Evolutionary conservation across 2,888 invertebrate genomes (phyloP), one percentile per base, ranked within the genome.

Genomic region (Cacoxenus indagator): DNA sequence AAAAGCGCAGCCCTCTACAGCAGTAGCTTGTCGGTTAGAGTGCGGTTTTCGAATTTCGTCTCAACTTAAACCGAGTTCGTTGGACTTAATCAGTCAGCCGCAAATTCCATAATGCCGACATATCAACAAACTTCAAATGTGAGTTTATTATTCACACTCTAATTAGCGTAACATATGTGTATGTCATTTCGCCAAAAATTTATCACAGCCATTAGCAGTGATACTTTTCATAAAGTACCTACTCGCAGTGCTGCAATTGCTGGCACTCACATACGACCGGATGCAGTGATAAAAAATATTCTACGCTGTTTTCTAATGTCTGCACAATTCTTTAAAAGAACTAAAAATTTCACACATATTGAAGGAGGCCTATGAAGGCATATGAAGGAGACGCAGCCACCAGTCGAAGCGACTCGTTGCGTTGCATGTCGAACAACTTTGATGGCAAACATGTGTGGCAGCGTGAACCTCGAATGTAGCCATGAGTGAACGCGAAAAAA

Each of bases 381-480:
- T 43, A n/a, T 43, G 14, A 51, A 6, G 22, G 1, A 51, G 51
- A 51, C 22, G 22, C 51, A 51, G 14, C 24, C 55, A 55, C 17
- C 55, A 55, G 27, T 11, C 26, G 14, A 27, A 14, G 55, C 27
- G 55, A 1, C 24, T 24, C 27, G 26, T 3, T 27, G 45, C 22
- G 22, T 5, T 19, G 51, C 22, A 3, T 9, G 27, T 46, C 22
- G 17, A 8, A 29, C 64, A n/a, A 26, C 55, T 72, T 27, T 65
- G 68, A 72, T 72, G 61, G 69, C 67, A 67, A 72, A 72, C 72
- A 69, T 67, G 51, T 67, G 66, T 37, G 17, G 9, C 19, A 51
- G 22, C 5, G 22, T 6, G 17, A 51, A 8, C 51, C 51, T 51
- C 17, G 22, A n/a, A 19, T n/a, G 27, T 27, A 68, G 64, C 43